Base-by-base conservation (phyloP, 2,113 vertebrate genomes). In the Poeciliopsis prolifica region DNA sequence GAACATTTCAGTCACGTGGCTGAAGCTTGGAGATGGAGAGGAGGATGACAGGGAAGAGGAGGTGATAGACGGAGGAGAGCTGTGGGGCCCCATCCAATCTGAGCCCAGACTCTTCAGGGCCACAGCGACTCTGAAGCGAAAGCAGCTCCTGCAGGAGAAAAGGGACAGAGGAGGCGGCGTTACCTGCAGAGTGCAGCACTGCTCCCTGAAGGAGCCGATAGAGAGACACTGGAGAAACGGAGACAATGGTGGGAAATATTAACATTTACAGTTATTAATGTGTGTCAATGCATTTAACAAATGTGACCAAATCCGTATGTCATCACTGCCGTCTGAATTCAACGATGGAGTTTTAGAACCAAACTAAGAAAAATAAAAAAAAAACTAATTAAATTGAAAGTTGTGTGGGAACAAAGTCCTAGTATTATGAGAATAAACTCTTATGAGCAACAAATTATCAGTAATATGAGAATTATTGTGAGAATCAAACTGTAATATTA, bases 71-170 rank as follows among this genome's bases (percentile, higher is more conserved):
- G 91, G 91, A 67, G 88, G 82, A 30, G 91, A 94, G 74, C 1
- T 94, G 61, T 95, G 92, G 92, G 95, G 95, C 3, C 94, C 95
- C 1, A 17, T 95, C 24, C 88, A 92, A 78, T 92, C 79, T 7
- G 74, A 89, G 0, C 74, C 87, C 42, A 86, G 82, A 61, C 77
- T 86, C 3, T 94, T 89, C 86, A 88, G 90, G 67, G 89, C 86
- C 28, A 92, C 86, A 0, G 92, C 92, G 31, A 65, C 74, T 8
- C 82, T 95, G 71, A 90, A 37, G 35, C 88, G 77, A 12, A 69
- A 37, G 60, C 17, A 42, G 28, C 61, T 64, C 9, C 62, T 62
- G 65, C 74, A 74, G 80, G 86, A 89, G 74, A 90, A 76, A 65
- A 72, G 62, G 54, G 64, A 80, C 40, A 72, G 79, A 61, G 80